A percentile compares a stretch with the other conserved stretches of the same genome.
These are phyloP conservation scores for Sinocyclocheilus maitianheensis DNA, from an alignment of 2,113 vertebrate species.

Conservation along the genomic window DNA sequence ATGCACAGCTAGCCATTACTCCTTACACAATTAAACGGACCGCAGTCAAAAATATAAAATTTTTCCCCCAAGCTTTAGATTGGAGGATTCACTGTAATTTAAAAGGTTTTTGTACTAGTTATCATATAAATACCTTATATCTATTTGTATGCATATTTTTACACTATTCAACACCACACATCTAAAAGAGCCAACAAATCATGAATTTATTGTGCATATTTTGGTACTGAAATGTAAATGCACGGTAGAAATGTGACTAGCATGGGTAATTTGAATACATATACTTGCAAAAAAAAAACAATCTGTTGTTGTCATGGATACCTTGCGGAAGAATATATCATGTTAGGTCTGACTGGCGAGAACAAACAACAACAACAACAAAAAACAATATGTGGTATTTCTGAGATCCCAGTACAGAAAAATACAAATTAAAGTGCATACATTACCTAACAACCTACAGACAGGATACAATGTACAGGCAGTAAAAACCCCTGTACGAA, in stretches of 20 bases:
- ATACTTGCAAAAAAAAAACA: not conserved
- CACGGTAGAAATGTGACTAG: slow-evolving; percentile 16
- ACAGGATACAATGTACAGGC: slow-evolving; percentile 42
- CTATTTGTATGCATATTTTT: too few species aligned
- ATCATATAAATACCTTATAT: too few species aligned
- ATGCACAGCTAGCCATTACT: too few species aligned
- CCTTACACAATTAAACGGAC: too few species aligned
- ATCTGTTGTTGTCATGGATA: not conserved
- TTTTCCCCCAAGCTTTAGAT: too few species aligned
- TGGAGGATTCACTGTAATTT: too few species aligned
- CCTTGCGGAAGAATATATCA: slow-evolving; percentile 35
- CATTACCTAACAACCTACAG: slow-evolving; percentile 52
- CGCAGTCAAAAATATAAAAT: too few species aligned
- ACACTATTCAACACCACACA: not conserved
- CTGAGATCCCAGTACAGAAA: slow-evolving; percentile 6
- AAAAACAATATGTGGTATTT: slow-evolving; percentile 20
- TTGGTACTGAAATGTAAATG: slow-evolving; percentile 43
- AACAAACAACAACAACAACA: not conserved
- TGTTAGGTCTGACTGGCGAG: slow-evolving; percentile 21
- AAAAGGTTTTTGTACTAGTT: too few species aligned
- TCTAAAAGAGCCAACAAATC: slow-evolving; percentile 36
- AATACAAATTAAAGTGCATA: slow-evolving; percentile 58
- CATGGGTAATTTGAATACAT: slow-evolving; percentile 36
- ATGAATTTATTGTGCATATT: slow-evolving; percentile 56
- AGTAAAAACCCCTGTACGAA: not conserved